These are phyloP conservation scores for Euleptes europaea DNA, from an alignment of 2,113 vertebrate species.

Conservation along the genomic window DNA sequence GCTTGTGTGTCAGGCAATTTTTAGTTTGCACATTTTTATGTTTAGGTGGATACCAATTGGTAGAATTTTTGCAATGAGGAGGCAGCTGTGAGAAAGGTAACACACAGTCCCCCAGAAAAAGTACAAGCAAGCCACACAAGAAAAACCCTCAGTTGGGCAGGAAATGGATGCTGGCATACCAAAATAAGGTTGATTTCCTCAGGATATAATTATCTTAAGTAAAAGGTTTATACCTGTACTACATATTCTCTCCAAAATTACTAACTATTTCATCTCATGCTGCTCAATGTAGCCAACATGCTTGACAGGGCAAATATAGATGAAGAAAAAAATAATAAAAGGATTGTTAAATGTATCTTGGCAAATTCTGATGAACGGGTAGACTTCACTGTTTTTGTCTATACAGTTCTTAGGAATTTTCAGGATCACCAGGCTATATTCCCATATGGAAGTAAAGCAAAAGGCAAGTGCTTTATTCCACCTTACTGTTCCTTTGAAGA, in stretches of 20 bases:
- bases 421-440: slow-evolving; percentile 15
- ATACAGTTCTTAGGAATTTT: not conserved
- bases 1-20: slow-evolving; percentile 31
- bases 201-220: slow-evolving; percentile 37
- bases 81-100: not conserved
- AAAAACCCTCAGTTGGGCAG: slow-evolving; percentile 12
- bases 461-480: slow-evolving; percentile 27
- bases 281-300: slow-evolving; percentile 39
- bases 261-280: slow-evolving; percentile 48
- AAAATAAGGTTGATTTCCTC: slow-evolving; percentile 24
- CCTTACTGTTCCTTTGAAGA: slow-evolving; percentile 49
- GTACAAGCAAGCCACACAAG: not conserved
- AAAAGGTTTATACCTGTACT: slow-evolving; percentile 53
- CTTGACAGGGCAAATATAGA: slow-evolving; percentile 45
- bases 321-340: not conserved
- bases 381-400: slow-evolving; percentile 10
- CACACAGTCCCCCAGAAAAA: not conserved
- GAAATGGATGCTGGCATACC: slow-evolving; percentile 41
- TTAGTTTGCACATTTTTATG: slow-evolving; percentile 4
- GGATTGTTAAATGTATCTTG: not conserved
- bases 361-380: slow-evolving; percentile 20
- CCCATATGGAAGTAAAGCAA: slow-evolving; percentile 30
- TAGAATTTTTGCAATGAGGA: not conserved
- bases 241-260: slow-evolving; percentile 31
- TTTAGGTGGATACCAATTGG: slow-evolving; percentile 2